Conservation (phyloP, 1,140 invertebrate genomes). For the Andricus grossulariae region DNA sequence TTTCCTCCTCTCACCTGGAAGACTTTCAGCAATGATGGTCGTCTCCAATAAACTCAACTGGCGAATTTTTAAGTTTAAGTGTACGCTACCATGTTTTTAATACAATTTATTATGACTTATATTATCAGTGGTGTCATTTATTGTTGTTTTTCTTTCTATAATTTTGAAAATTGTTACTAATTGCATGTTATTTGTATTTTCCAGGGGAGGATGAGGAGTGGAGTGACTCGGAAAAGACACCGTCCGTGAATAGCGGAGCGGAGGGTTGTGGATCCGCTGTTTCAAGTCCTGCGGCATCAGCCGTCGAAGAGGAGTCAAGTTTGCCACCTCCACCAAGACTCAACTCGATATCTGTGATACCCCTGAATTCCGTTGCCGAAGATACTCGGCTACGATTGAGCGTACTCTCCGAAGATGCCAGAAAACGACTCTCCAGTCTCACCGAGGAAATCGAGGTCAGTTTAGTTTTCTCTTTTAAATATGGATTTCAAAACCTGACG, state of each 20-base stretch:
- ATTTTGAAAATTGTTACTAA: neutral
- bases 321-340: constrained; percentile 63
- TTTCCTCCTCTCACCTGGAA: neutral
- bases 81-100: neutral
- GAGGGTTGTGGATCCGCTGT: constrained; percentile 71
- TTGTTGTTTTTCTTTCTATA: neutral
- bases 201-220: constrained; percentile 75
- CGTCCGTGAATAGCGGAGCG: constrained; percentile 73
- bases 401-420: constrained; percentile 69
- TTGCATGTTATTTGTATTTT: constrained; percentile 46
- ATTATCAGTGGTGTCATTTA: neutral
- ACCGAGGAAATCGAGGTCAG: constrained; percentile 70
- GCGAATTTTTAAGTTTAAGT: neutral
- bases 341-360: constrained; percentile 48
- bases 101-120: too few species aligned
- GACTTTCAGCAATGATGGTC: constrained; percentile 45
- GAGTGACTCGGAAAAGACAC: constrained; percentile 74
- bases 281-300: constrained; percentile 66
- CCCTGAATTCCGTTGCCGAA: constrained; percentile 58
- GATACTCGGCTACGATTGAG: constrained; percentile 67
- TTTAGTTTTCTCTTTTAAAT: neutral
- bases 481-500: neutral
- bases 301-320: constrained; percentile 66
- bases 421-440: constrained; percentile 65
- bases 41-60: constrained; percentile 42